phyloP scores from a whole-genome alignment of 1,140 invertebrate species.

The Trypoxylus dichotomus region DNA sequence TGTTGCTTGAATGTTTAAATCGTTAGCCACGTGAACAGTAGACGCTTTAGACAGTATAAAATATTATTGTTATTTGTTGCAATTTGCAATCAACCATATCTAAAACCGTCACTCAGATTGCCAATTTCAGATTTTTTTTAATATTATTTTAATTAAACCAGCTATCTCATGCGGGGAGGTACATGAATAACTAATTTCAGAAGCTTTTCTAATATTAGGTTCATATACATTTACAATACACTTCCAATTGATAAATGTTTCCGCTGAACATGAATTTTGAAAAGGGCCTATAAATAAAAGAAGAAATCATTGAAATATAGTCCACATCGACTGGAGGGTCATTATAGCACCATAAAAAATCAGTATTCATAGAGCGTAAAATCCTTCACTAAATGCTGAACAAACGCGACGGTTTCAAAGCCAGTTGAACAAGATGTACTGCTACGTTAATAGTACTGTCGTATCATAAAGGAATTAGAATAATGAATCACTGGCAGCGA shows the following conservation, averaged over 20 bases:
- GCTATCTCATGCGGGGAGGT: no score
- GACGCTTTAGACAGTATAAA: no score
- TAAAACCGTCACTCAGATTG: no score
- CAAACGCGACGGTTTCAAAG: background rate
- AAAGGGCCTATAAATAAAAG: background rate
- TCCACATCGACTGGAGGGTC: background rate
- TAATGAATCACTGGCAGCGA: conserved; percentile 17
- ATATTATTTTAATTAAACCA: no score
- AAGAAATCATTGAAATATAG: background rate
- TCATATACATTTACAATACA: background rate
- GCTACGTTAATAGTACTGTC: background rate
- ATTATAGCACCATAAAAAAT: background rate
- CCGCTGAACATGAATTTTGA: background rate
- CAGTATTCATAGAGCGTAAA: conserved; percentile 2
- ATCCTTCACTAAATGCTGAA: conserved; percentile 3
- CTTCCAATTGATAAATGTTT: background rate
- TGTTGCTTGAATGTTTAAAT: no score
- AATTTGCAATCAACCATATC: no score
- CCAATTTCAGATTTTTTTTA: no score
- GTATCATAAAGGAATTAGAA: background rate
- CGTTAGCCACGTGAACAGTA: no score
- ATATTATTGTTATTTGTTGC: no score
- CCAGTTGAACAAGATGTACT: background rate
- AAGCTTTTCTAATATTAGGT: no score
- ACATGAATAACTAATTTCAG: no score